Percentiles rank a stretch among this genome's conserved stretches.
phyloP scores from a whole-genome alignment of 2,888 invertebrate genomes.

The Dasysyrphus tricinctus region DNA sequence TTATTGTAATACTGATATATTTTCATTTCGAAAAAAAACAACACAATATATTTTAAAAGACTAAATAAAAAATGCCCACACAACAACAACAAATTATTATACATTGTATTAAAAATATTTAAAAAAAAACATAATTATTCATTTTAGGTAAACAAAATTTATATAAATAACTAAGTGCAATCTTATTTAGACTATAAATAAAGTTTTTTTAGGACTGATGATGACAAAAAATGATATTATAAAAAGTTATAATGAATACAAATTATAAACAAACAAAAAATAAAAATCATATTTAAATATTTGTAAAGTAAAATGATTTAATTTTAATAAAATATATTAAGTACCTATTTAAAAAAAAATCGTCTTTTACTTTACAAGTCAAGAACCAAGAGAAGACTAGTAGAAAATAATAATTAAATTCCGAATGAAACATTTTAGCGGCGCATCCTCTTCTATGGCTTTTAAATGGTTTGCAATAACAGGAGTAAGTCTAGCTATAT shows the following conservation, averaged over 20 bases:
- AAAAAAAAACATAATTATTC: constrained; percentile 28
- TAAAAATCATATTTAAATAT: constrained; percentile 50
- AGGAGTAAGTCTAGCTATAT: neutral
- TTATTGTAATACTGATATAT: neutral
- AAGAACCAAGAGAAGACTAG: neutral
- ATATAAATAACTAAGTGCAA: constrained; percentile 69
- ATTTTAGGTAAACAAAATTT: constrained; percentile 72
- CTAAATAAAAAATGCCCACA: constrained; percentile 43
- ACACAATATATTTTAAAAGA: constrained; percentile 16
- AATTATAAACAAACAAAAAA: constrained; percentile 3
- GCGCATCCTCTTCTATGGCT: neutral
- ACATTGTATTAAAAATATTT: constrained; percentile 13
- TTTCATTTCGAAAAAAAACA: constrained; percentile 10
- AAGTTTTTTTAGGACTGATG: constrained; percentile 65
- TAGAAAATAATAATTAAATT: constrained; percentile 14
- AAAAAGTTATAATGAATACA: constrained; percentile 25
- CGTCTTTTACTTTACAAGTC: neutral
- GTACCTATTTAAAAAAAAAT: constrained; percentile 33
- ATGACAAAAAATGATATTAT: constrained; percentile 33
- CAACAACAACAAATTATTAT: constrained; percentile 20
- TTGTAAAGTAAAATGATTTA: constrained; percentile 72
- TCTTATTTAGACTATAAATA: constrained; percentile 65
- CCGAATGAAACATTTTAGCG: neutral
- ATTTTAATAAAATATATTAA: constrained; percentile 71
- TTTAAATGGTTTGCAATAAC: constrained; percentile 12